Evolutionary conservation across 2,797 vertebrate genomes (phyloP), one percentile per base, ranked within the genome.

Genomic region (Micrastur ruficollis): DNA sequence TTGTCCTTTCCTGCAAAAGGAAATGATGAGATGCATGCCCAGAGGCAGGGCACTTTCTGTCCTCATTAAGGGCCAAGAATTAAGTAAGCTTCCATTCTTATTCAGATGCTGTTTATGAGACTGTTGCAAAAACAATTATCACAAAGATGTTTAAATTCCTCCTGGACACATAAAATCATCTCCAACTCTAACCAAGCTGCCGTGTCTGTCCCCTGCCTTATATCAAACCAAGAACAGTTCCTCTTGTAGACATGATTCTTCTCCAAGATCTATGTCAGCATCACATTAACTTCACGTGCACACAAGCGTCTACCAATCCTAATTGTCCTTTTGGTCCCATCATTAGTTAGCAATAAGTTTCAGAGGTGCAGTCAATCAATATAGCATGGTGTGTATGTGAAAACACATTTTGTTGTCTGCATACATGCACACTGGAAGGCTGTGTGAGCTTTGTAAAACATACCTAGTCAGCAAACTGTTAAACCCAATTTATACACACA

Each of bases 401-500:
- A 87, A 76, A 38, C 27, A 36, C 36, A 11, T 87, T 90, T 78
- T 80, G 27, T 44, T 89, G 61, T 63, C 89, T 56, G 59, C 74
- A 29, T 17, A 34, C 34, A 56, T 1, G 3, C 61, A 46, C 25
- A 7, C 19, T 15, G n/a, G 32, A 91, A 92, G 78, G 74, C 53
- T 85, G 34, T 31, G 31, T 9, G 86, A 93, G 86, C 72, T 91
- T 62, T 78, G 34, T 40, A 44, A 91, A 81, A 62, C 12, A 1
- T 17, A 85, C 80, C 93, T 66, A 91, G 95, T 91, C 94, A 97
- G 92, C 79, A 97, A 96, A 95, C 90, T 89, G 94, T 97, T 96
- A 96, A 97, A 96, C 53, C 68, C 92, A 83, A 93, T 97, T 95
- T 96, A 97, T 71, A 96, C 53, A 90, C 76, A 86, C 25, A 2